phyloP scores from a whole-genome alignment of 2,888 invertebrate genomes.

The Catocala nupta region DNA sequence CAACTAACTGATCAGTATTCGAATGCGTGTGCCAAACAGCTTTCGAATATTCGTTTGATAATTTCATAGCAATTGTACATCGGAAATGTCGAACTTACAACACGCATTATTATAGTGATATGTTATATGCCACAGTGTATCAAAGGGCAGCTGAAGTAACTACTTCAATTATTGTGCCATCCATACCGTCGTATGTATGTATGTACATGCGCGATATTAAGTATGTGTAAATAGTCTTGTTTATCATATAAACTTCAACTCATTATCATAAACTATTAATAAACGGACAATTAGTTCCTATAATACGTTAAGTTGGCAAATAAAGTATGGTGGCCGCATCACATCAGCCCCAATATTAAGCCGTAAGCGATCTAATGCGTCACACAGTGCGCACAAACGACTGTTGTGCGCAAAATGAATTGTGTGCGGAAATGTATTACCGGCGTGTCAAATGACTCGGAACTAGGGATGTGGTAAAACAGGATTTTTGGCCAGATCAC shows the following conservation, averaged over 20 bases:
- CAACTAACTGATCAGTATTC: too few relatives aligned
- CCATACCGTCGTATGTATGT: too few relatives aligned
- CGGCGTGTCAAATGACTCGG: conserved; percentile 52
- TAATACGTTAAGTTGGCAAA: conserved; percentile 56
- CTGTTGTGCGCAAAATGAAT: conserved; percentile 68
- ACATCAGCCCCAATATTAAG: conserved; percentile 18
- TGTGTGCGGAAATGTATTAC: conserved; percentile 64
- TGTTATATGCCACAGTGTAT: too few relatives aligned
- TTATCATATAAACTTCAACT: conserved; percentile 29
- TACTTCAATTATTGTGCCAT: too few relatives aligned
- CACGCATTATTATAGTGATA: too few relatives aligned
- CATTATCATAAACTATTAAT: conserved; percentile 78
- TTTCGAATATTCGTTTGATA: too few relatives aligned
- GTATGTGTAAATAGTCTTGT: conserved; percentile 12
- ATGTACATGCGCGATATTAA: neutral
- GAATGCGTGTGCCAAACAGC: too few relatives aligned
- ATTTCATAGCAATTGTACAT: too few relatives aligned
- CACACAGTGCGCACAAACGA: conserved; percentile 65
- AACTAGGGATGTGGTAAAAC: conserved; percentile 38
- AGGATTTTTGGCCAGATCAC: conserved; percentile 15
- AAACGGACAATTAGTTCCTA: conserved; percentile 68
- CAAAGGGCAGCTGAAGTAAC: too few relatives aligned
- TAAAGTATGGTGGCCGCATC: conserved; percentile 56
- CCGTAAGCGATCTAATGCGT: conserved; percentile 58
- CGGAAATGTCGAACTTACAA: too few relatives aligned